Evolutionary conservation across 2,797 vertebrate genomes (phyloP).

Genomic region (Oreonectes daqikongensis): DNA sequence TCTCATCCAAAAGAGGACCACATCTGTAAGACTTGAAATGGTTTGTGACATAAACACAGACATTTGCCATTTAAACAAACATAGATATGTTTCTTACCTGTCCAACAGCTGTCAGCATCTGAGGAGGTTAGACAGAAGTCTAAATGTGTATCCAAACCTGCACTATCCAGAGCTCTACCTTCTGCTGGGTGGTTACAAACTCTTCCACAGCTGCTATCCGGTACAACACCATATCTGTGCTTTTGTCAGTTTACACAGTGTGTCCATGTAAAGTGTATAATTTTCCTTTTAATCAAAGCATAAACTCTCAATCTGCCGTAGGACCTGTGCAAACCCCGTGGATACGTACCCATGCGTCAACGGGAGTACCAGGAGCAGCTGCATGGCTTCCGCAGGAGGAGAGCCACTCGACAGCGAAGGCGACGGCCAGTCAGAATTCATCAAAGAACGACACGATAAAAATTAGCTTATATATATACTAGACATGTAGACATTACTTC

Average conservation of each 20-base stretch:
- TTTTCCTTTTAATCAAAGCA: background rate
- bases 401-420: conserved; percentile 18
- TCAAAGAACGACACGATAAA: background rate
- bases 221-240: conserved; percentile 46
- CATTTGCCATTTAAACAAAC: no score
- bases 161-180: conserved; percentile 66
- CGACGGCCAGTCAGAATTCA: conserved; percentile 50
- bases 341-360: conserved; percentile 67
- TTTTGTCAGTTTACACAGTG: background rate
- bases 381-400: conserved; percentile 53
- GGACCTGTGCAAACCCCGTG: conserved; percentile 65
- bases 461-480: background rate
- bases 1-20: conserved; percentile 64
- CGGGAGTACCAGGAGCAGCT: conserved; percentile 62
- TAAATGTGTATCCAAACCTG: conserved; percentile 55
- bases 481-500: background rate
- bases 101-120: conserved; percentile 53
- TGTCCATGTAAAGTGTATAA: no score
- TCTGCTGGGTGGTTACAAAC: conserved; percentile 63
- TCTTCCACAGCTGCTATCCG: conserved; percentile 58
- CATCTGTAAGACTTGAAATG: conserved; percentile 56
- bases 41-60: no score
- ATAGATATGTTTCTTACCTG: conserved; percentile 1
- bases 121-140: conserved; percentile 52
- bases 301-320: conserved; percentile 43